phyloP scores from a whole-genome alignment of 1,140 invertebrate species.

The Micrasema minimum region DNA sequence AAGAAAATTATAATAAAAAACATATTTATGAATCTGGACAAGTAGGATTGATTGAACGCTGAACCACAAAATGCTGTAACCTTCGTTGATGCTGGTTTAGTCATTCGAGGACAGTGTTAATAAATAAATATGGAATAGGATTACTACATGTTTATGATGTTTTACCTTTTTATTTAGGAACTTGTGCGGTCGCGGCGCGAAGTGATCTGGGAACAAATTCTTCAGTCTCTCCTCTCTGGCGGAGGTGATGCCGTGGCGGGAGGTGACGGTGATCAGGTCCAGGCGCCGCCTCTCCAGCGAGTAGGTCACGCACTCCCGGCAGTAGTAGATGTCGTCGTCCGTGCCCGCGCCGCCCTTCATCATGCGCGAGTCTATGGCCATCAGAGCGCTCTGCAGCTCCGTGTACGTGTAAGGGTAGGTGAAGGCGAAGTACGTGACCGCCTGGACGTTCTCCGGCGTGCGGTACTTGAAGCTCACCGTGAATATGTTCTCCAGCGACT shows the following conservation, averaged over 20 bases:
- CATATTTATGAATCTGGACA: no score
- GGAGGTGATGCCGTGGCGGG: conserved; percentile 79
- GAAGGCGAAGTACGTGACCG: conserved; percentile 89
- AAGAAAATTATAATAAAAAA: no score
- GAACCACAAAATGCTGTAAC: no score
- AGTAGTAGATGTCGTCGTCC: conserved; percentile 85
- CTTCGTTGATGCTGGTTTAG: no score
- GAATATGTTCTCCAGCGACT: conserved; percentile 79
- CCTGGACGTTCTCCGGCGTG: conserved; percentile 77
- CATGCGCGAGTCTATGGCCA: conserved; percentile 73
- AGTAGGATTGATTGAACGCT: no score
- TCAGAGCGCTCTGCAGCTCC: conserved; percentile 80
- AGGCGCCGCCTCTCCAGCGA: conserved; percentile 85
- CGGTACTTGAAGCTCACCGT: conserved; percentile 83
- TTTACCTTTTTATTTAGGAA: conserved; percentile 82
- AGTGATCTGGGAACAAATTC: conserved; percentile 80
- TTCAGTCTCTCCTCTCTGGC: conserved; percentile 78
- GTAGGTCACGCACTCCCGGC: conserved; percentile 83
- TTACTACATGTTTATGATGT: no score
- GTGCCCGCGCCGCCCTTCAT: conserved; percentile 57
- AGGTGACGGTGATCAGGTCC: conserved; percentile 89
- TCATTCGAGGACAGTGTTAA: no score
- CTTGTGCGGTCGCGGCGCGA: conserved; percentile 74
- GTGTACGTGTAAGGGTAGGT: conserved; percentile 91
- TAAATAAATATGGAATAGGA: no score